Base-by-base conservation (phyloP, 2,113 vertebrate genomes). In the Megaceryle torquata region DNA sequence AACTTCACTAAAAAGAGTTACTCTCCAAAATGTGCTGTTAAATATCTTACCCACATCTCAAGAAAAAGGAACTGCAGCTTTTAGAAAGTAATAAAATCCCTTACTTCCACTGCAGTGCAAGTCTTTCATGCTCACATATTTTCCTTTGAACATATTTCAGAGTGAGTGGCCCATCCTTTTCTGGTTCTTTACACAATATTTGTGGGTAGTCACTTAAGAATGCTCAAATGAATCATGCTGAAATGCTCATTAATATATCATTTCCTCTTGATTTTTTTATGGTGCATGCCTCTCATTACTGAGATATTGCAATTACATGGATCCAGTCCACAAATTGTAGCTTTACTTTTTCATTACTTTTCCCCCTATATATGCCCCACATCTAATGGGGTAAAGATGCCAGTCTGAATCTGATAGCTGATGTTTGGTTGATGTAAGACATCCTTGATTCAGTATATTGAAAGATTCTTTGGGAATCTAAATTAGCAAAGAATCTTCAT, bases 151-250 rank as follows among this genome's bases (percentile, higher is more conserved):
- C 21, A 44, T 8, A 46, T 88, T 91, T 81, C 72, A 75, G 60
- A 68, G 16, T 43, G 31, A 69, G 67, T 15, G 59, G 50, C 35
- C 53, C 80, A 82, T 76, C 63, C 25, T 65, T 35, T 96, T 72
- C 89, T 82, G 77, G 79, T 82, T 86, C 91, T 78, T 78, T 86
- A 84, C 88, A 86, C 67, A 89, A 6, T 84, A 70, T 88, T 93
- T 95, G 63, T 86, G 70, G 51, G 44, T 9, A 89, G 50, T 65
- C 78, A 35, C 71, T 89, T 74, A 54, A 43, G 50, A 91, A 71
- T 24, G 15, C n/a, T 57, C 10, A 24, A 67, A 63, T 68, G 65
- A 94, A 71, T 75, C 51, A 8, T 35, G 50, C 39, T 68, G 50
- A 75, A 74, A 94, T 25, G 33, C 26, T 59, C 35, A 20, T 14